Conservation (phyloP, 2,113 vertebrate genomes). For the Hemibagrus wyckioides region DNA sequence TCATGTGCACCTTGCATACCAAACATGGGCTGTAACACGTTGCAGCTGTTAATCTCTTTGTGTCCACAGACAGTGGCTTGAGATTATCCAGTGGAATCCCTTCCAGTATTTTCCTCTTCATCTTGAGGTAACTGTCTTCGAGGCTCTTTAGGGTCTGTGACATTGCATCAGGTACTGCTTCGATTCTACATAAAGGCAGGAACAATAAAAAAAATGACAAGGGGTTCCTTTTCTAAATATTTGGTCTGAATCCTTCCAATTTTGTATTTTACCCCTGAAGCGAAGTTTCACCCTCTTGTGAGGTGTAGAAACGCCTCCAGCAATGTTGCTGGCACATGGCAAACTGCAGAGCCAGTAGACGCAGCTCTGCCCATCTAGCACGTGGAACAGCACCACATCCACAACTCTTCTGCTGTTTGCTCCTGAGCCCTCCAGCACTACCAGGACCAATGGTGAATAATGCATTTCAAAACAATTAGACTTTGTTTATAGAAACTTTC, state of each 20-base stretch:
- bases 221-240: neutral
- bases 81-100: slow-evolving; percentile 66
- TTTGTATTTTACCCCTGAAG: slow-evolving; percentile 40
- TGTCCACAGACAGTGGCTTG: slow-evolving; percentile 62
- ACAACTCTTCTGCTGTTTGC: neutral
- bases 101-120: slow-evolving; percentile 61
- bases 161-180: slow-evolving; percentile 43
- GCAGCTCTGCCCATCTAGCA: slow-evolving; percentile 59
- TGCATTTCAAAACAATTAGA: neutral
- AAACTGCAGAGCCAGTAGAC: slow-evolving; percentile 66
- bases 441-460: neutral
- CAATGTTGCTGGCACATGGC: slow-evolving; percentile 66
- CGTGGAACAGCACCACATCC: slow-evolving; percentile 48
- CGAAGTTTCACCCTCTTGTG: slow-evolving; percentile 28
- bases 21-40: slow-evolving; percentile 55
- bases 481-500: neutral
- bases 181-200: slow-evolving; percentile 45
- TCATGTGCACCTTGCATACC: slow-evolving; percentile 44
- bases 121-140: slow-evolving; percentile 59
- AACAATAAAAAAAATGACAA: neutral
- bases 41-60: neutral
- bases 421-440: neutral
- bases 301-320: slow-evolving; percentile 61
- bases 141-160: slow-evolving; percentile 56
- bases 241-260: neutral